Evolutionary conservation across 2,797 vertebrate species (phyloP), one percentile per base, ranked within the genome.

Genomic region (Anableps anableps): DNA sequence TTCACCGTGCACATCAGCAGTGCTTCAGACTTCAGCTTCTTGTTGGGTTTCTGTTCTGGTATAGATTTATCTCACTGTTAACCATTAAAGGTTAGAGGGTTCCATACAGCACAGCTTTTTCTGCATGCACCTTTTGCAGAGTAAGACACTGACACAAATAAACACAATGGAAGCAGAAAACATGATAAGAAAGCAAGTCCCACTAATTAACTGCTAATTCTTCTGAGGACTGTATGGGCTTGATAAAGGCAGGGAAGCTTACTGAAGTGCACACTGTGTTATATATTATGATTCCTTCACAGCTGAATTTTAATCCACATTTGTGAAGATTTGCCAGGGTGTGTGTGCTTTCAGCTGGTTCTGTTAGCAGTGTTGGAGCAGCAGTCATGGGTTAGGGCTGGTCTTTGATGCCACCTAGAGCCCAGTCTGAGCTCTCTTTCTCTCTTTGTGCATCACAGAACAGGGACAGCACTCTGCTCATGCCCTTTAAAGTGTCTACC

Each of bases 161-260:
- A 92, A 95, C 77, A 93, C 85, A 89, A 91, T 82, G 87, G 85
- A 92, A 88, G 91, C 86, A 91, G 88, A 90, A 92, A 89, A 92
- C 83, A 81, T 31, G 89, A 95, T 94, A 92, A 94, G 92, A 62
- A 83, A 94, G 91, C 91, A 85, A 86, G 87, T 92, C 88, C 74
- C 87, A 81, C 89, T 95, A 94, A 95, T 95, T 95, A 94, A 89
- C 83, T 48, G 85, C 84, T 92, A 93, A 95, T 95, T 95, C 86
- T 93, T 90, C 83, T 90, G 88, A 94, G 92, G 90, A 88, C 91
- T 94, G 92, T 76, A 77, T 71, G 55, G 76, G 83, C 80, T 89
- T 83, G 92, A 95, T 95, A 94, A 95, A 94, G 85, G 88, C 79
- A 74, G 84, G 78, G 81, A 80, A 89, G 93, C 91, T 91, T 90